Conservation (phyloP, 1,140 invertebrate species). For the Drosophila littoralis region DNA sequence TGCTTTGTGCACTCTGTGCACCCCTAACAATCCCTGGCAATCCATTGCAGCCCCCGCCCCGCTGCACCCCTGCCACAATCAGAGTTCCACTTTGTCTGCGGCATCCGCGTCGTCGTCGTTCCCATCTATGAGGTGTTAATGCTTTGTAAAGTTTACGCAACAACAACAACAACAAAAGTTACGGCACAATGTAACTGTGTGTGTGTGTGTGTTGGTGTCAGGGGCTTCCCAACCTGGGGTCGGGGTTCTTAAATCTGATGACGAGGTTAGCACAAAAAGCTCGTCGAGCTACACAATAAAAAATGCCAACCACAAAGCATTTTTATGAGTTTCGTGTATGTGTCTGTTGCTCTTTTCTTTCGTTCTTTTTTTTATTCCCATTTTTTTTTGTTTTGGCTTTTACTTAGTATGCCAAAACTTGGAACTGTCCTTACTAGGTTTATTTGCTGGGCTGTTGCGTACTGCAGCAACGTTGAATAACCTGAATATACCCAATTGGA, state of each 20-base stretch:
- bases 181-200: constrained; percentile 35
- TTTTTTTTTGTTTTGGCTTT: constrained; percentile 37
- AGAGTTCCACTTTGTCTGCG: constrained; percentile 37
- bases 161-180: constrained; percentile 43
- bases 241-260: constrained; percentile 12
- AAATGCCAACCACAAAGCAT: constrained; percentile 74
- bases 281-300: constrained; percentile 53
- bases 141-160: constrained; percentile 68
- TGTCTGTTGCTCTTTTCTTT: constrained; percentile 32
- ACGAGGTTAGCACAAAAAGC: constrained; percentile 40
- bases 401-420: constrained; percentile 62
- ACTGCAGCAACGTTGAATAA: background rate
- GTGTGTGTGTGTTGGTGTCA: background rate
- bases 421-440: background rate
- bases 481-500: background rate
- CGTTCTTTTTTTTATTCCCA: background rate
- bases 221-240: background rate
- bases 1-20: constrained; percentile 41
- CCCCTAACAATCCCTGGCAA: background rate
- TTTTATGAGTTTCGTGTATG: constrained; percentile 70
- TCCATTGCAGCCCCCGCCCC: constrained; percentile 5
- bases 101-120: constrained; percentile 10
- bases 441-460: background rate
- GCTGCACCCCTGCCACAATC: background rate
- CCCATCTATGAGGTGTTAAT: constrained; percentile 73